Percentiles rank a stretch among this genome's conserved stretches.
Conservation (phyloP, 2,797 vertebrate genomes). For the Notamacropus eugenii region DNA sequence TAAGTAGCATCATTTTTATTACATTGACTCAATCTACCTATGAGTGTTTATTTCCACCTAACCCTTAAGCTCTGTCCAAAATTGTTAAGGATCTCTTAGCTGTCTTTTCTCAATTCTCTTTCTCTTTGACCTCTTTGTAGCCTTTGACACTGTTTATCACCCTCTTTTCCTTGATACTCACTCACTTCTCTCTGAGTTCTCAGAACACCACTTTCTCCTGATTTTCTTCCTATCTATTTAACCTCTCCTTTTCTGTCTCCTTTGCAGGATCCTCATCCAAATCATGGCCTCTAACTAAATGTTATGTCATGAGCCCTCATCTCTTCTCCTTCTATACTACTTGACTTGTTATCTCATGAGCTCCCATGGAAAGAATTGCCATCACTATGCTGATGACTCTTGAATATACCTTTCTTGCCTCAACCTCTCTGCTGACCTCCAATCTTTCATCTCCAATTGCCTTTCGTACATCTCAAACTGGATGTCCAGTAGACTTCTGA, state of each 20-base stretch:
- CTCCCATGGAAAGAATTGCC: not conserved
- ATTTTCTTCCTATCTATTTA: not conserved
- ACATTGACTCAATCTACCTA: not conserved
- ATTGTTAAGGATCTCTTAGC: not conserved
- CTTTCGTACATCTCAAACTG: too few species aligned
- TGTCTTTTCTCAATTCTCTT: not conserved
- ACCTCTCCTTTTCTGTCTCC: not conserved
- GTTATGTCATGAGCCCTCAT: not conserved
- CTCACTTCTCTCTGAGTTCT: too few species aligned
- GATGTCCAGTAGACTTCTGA: too few species aligned
- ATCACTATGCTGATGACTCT: too few species aligned
- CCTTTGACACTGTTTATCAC: not conserved
- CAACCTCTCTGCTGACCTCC: not conserved
- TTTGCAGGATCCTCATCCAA: not conserved
- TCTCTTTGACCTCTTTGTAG: not conserved
- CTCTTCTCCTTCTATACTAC: not conserved
- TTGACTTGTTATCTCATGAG: not conserved
- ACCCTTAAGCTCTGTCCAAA: not conserved
- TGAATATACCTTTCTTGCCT: not conserved
- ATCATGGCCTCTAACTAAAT: not conserved
- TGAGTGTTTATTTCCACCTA: not conserved
- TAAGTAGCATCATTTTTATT: not conserved
- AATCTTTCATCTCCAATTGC: not conserved
- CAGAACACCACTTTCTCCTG: not conserved
- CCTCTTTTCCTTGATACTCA: not conserved